phyloP scores from a whole-genome alignment of 2,797 vertebrate species.

The Micrastur ruficollis region DNA sequence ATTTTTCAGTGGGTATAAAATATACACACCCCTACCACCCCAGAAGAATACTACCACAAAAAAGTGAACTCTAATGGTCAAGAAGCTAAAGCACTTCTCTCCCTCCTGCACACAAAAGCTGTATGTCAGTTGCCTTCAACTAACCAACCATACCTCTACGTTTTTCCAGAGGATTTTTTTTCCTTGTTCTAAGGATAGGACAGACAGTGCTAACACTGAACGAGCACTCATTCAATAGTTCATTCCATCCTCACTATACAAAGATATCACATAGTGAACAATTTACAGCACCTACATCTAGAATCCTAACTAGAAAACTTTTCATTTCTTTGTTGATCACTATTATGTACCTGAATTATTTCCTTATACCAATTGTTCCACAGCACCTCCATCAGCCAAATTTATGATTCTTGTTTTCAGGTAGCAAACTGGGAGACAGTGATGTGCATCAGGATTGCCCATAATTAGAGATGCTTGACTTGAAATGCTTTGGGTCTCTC shows the following conservation, averaged over 20 bases:
- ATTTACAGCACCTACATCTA: background rate
- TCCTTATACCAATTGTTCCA: background rate
- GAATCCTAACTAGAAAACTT: background rate
- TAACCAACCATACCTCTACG: background rate
- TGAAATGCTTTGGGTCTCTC: constrained; percentile 43
- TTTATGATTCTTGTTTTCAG: background rate
- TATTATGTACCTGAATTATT: background rate
- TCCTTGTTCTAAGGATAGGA: background rate
- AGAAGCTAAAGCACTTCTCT: background rate
- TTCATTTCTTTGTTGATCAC: background rate
- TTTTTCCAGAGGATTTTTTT: background rate
- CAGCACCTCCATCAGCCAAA: background rate
- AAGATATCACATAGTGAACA: too few relatives aligned
- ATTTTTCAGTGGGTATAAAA: background rate
- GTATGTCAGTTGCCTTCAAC: background rate
- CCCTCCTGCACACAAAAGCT: background rate
- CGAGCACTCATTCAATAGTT: background rate
- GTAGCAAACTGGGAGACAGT: background rate
- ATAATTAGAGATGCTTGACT: constrained; percentile 37
- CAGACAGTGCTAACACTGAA: background rate
- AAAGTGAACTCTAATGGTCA: background rate
- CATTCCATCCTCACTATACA: background rate
- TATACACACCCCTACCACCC: background rate
- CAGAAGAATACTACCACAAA: background rate
- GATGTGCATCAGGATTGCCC: background rate